Evolutionary conservation across 1,140 invertebrate genomes (phyloP).

Genomic region (Plodia interpunctella): DNA sequence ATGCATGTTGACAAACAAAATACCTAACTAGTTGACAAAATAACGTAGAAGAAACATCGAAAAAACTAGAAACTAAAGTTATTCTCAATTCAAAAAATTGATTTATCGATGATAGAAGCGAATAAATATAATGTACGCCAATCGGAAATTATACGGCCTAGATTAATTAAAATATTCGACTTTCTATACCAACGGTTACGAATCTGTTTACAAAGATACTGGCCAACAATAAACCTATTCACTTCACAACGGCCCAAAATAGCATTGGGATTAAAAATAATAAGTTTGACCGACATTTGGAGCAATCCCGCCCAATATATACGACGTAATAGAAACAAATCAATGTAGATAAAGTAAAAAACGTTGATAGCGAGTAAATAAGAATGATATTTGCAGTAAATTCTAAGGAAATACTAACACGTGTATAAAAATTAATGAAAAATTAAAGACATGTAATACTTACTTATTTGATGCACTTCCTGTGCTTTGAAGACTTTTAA

Average conservation of each 20-base stretch:
- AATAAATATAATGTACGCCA: conserved; percentile 10
- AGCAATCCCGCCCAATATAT: conserved; percentile 12
- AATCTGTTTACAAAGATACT: conserved; percentile 16
- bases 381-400: background rate
- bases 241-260: conserved; percentile 17
- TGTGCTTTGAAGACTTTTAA: conserved; percentile 27
- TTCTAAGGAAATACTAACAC: conserved; percentile 10
- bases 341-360: background rate
- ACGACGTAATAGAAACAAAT: conserved; percentile 6
- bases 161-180: conserved; percentile 39
- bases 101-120: background rate
- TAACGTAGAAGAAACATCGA: no score
- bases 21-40: no score
- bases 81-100: background rate
- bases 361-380: conserved; percentile 1
- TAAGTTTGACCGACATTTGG: conserved; percentile 3
- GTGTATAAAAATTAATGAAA: conserved; percentile 11
- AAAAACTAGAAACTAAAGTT: no score
- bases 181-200: conserved; percentile 28
- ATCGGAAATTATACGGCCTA: conserved; percentile 20
- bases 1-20: no score
- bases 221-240: background rate
- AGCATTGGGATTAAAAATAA: conserved; percentile 2
- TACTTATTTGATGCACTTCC: conserved; percentile 41
- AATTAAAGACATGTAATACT: conserved; percentile 40